phyloP scores from a whole-genome alignment of 1,140 invertebrate genomes.

The Augochlora pura region DNA sequence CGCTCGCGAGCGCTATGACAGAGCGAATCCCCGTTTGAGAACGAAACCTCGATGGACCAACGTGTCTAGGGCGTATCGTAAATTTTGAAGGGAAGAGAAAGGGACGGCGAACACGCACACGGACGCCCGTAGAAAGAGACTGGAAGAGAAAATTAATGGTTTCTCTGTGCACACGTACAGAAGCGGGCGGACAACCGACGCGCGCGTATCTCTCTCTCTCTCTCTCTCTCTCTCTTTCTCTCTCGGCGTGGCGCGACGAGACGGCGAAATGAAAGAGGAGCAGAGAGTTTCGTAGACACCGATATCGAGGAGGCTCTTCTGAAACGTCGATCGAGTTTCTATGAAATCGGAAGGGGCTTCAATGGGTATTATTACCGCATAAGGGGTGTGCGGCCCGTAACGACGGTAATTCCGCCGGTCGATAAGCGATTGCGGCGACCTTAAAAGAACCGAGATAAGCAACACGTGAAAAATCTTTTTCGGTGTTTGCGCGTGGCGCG shows the following conservation, averaged over 20 bases:
- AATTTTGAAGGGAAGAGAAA: neutral
- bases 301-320: constrained; percentile 7
- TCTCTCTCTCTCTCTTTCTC: too few species aligned
- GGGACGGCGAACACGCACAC: too few species aligned
- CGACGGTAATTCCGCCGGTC: constrained; percentile 46
- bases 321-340: constrained; percentile 40
- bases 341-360: constrained; percentile 26
- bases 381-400: constrained; percentile 43
- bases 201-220: constrained; percentile 3
- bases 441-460: constrained; percentile 47
- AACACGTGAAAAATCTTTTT: constrained; percentile 55
- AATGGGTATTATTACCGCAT: constrained; percentile 55
- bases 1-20: neutral
- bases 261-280: constrained; percentile 3
- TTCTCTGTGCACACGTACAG: neutral
- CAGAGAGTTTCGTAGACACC: neutral
- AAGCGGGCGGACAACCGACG: neutral
- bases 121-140: neutral
- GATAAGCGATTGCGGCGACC: constrained; percentile 23
- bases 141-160: constrained; percentile 25
- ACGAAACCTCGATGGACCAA: constrained; percentile 4
- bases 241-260: too few species aligned
- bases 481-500: constrained; percentile 3
- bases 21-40: neutral
- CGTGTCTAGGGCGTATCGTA: neutral